Percentiles rank a stretch among this genome's conserved stretches.
phyloP scores from a whole-genome alignment of 2,888 invertebrate genomes.

The Lymantria dispar region DNA sequence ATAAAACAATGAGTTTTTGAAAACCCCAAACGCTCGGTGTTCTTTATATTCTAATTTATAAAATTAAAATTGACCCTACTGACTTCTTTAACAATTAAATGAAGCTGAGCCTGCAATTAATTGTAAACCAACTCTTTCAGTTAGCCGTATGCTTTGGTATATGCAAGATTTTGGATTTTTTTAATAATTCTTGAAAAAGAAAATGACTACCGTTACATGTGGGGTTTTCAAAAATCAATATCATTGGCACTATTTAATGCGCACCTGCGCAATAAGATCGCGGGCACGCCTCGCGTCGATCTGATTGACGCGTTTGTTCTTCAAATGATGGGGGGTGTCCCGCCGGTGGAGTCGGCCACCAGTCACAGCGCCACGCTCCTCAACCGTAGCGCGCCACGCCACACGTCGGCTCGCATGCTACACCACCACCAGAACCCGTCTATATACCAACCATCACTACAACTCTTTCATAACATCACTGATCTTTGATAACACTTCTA shows the following conservation, averaged over 20 bases:
- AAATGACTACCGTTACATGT: no score
- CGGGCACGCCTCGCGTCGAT: slow-evolving; percentile 69
- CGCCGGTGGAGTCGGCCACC: slow-evolving; percentile 90
- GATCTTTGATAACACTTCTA: not conserved
- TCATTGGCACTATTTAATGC: slow-evolving; percentile 18
- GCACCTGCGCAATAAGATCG: slow-evolving; percentile 76
- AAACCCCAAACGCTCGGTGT: no score
- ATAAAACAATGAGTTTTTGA: not conserved
- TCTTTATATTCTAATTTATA: no score
- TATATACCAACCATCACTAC: slow-evolving; percentile 14
- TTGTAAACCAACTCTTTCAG: no score
- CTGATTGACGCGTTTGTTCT: slow-evolving; percentile 94
- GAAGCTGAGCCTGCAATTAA: no score
- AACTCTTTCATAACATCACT: not conserved
- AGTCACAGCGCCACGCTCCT: slow-evolving; percentile 56
- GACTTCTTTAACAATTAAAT: no score
- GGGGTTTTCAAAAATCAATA: slow-evolving; percentile 6
- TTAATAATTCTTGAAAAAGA: no score
- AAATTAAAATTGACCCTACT: no score
- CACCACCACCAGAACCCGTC: slow-evolving; percentile 47
- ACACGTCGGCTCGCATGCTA: slow-evolving; percentile 54
- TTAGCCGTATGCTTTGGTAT: no score
- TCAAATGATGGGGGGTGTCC: slow-evolving; percentile 99
- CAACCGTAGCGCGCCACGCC: slow-evolving; percentile 80
- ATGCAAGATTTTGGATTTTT: no score